Base-by-base conservation (phyloP, 2,797 vertebrate genomes). In the Synaphobranchus kaupii region DNA sequence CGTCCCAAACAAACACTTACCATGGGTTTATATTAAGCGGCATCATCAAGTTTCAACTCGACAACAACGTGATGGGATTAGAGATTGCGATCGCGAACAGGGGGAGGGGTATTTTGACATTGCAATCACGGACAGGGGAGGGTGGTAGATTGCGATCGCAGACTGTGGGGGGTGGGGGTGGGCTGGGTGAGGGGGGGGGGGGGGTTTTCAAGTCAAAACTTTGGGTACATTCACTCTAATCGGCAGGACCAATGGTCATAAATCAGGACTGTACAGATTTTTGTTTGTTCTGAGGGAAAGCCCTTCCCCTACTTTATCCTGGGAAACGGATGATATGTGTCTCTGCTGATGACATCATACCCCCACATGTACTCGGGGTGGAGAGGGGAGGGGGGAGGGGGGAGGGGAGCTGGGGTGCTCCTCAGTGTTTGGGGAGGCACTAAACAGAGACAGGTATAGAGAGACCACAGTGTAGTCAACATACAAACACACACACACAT, bases 401-500 rank as follows among this genome's bases (percentile, higher is more conserved):
- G 39, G 39, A 34, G 39, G 73, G 80, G 80, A 10, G 47, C 22
- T 22, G 44, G 44, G 22, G 22, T 28, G n/a, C 81, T 15, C 28
- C n/a, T 28, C 1, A n/a, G 48, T 15, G 81, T 48, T 50, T 83
- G 48, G 25, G n/a, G 13, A 56, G 48, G 13, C 81, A 56, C 12
- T 83, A 17, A n/a, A 47, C 17, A 83, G 48, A 54, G 81, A 83
- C 47, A 28, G 81, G 17, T 31, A 56, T 25, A 54, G 81, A 83
- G 25, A 17, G n/a, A 60, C 80, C 52, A 85, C 63, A 85, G 28
- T 58, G 58, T 84, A 92, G 13, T 56, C n/a, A 52, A 54, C 48
- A 34, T 1, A 8, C 56, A 81, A 20, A 39, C 92, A 90, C 93
- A 92, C 94, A 93, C 15, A 54, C 54, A 22, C 48, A 6, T n/a